Evolutionary conservation across 92 coral and sea anemone species (phyloP).

Genomic region (Parazoanthus darwini): DNA sequence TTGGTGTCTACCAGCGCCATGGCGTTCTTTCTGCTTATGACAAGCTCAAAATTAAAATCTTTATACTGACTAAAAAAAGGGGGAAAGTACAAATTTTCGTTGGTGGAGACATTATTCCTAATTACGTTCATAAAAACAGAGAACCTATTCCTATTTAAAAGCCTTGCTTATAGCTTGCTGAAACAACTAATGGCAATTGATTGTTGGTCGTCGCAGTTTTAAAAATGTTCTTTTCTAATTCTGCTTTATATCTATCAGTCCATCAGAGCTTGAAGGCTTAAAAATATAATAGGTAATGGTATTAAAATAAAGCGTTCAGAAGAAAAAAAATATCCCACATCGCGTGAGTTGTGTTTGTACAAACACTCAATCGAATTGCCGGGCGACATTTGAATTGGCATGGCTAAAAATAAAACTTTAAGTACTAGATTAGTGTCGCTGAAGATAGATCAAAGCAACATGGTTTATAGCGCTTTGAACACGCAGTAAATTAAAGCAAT

Average conservation of each 20-base stretch:
- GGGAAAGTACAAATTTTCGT: too few species aligned
- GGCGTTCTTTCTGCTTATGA: neutral
- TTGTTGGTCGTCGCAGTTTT: neutral
- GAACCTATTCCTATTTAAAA: too few species aligned
- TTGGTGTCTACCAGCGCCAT: neutral
- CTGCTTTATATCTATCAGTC: neutral
- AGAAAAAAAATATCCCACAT: neutral
- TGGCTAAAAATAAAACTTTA: neutral
- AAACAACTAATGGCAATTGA: neutral
- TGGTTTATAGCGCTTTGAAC: neutral
- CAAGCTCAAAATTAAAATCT: neutral
- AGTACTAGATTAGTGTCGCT: too few species aligned
- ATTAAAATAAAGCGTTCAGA: neutral
- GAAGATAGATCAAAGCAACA: too few species aligned
- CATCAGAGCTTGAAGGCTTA: neutral
- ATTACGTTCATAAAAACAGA: neutral
- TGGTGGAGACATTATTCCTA: neutral
- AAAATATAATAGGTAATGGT: neutral
- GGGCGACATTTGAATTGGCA: neutral
- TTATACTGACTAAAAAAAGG: neutral
- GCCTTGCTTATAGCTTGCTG: too few species aligned
- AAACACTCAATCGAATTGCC: neutral
- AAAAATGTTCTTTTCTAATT: neutral
- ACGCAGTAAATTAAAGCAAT: neutral
- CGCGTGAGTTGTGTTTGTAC: neutral